A percentile compares a stretch with the other conserved stretches of the same genome.
Evolutionary conservation across 2,888 invertebrate species (phyloP).

Genomic region (Morpho deidamia): DNA sequence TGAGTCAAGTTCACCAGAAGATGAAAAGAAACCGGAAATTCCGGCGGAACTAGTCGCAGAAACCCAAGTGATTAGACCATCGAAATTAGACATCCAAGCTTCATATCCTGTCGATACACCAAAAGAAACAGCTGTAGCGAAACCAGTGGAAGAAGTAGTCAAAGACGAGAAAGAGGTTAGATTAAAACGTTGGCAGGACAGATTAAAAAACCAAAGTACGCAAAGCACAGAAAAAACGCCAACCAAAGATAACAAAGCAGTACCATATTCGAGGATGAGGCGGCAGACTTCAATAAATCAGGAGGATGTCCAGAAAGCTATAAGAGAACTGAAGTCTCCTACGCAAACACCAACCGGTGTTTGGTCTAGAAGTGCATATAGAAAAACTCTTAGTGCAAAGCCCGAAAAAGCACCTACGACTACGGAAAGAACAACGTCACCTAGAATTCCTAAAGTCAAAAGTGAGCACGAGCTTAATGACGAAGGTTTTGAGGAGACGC

Average conservation of each 20-base stretch:
- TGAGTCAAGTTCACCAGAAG: slow-evolving; percentile 78
- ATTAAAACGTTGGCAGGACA: slow-evolving; percentile 84
- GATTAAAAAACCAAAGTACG: slow-evolving; percentile 78
- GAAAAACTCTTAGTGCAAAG: slow-evolving; percentile 50
- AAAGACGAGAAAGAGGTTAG: slow-evolving; percentile 79
- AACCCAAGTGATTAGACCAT: slow-evolving; percentile 71
- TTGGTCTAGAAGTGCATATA: slow-evolving; percentile 73
- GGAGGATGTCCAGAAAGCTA: slow-evolving; percentile 83
- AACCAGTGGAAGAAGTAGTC: slow-evolving; percentile 48
- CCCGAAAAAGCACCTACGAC: slow-evolving; percentile 39
- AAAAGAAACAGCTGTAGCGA: slow-evolving; percentile 44
- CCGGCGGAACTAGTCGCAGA: slow-evolving; percentile 71
- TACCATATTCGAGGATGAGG: slow-evolving; percentile 71
- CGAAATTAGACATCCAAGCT: slow-evolving; percentile 71
- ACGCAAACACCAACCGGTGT: slow-evolving; percentile 80
- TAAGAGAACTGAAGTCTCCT: slow-evolving; percentile 81
- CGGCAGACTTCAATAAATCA: slow-evolving; percentile 84
- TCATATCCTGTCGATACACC: slow-evolving; percentile 67
- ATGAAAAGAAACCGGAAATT: slow-evolving; percentile 70
- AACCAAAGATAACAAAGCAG: slow-evolving; percentile 63
- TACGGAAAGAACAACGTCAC: slow-evolving; percentile 57
- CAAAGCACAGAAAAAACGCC: slow-evolving; percentile 65
- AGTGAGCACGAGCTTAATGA: slow-evolving; percentile 88
- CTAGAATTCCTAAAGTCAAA: slow-evolving; percentile 73
- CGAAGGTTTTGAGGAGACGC: slow-evolving; percentile 94